Conservation (phyloP, 2,113 vertebrate species). For the Salvelinus namaycush region DNA sequence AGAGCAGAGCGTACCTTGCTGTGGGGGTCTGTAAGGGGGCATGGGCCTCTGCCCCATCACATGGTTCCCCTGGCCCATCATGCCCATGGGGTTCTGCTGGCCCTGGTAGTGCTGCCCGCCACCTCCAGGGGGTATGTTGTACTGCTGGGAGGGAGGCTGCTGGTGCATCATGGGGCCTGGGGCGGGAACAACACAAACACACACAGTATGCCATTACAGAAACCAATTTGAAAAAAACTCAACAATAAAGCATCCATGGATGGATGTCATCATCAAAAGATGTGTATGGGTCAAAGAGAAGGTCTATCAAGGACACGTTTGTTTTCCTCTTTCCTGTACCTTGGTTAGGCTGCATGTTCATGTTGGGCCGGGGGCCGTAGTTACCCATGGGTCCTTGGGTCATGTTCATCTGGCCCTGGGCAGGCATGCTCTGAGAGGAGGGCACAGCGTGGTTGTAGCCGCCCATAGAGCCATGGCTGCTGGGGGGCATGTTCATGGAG, state of each 20-base stretch:
- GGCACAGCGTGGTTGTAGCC: conserved; percentile 94
- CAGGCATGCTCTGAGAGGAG: conserved; percentile 89
- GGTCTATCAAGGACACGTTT: background rate
- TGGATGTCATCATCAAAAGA: background rate
- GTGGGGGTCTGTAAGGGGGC: conserved; percentile 95
- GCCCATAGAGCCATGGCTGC: conserved; percentile 92
- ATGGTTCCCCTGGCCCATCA: conserved; percentile 98
- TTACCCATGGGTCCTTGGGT: conserved; percentile 94
- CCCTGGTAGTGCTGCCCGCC: conserved; percentile 95
- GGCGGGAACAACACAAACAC: conserved; percentile 5
- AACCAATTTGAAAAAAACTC: background rate
- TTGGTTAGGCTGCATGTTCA: conserved; percentile 97
- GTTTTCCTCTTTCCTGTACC: conserved; percentile 66
- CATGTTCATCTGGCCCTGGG: conserved; percentile 96
- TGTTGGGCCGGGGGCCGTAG: conserved; percentile 94
- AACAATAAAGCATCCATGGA: background rate
- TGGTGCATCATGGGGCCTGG: conserved; percentile 98
- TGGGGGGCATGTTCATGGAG: conserved; percentile 94
- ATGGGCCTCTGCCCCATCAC: conserved; percentile 98
- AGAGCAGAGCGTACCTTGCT: conserved; percentile 84
- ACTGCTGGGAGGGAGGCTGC: conserved; percentile 94
- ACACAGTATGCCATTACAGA: background rate
- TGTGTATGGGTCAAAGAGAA: background rate
- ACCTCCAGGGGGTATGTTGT: conserved; percentile 93
- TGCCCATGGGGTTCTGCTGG: conserved; percentile 94